These are phyloP conservation scores for Tanytarsus gracilentus DNA, from an alignment of 2,888 invertebrate genomes.

Conservation along the genomic window DNA sequence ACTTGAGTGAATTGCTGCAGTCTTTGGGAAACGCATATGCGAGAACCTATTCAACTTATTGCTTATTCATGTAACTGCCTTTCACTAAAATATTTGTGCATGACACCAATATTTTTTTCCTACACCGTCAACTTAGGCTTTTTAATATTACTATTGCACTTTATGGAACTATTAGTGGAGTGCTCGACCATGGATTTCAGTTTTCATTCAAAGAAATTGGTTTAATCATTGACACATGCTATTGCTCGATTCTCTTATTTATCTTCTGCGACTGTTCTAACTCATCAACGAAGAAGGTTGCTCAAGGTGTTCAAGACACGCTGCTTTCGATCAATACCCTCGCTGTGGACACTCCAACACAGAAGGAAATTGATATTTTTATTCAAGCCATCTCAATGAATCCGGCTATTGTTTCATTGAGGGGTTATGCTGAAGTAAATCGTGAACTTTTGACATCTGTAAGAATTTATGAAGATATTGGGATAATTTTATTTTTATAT, in stretches of 20 bases:
- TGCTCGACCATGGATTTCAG: conserved; percentile 55
- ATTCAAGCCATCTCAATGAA: conserved; percentile 61
- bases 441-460: conserved; percentile 56
- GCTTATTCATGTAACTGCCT: conserved; percentile 50
- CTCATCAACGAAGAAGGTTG: conserved; percentile 54
- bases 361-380: conserved; percentile 58
- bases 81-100: background rate
- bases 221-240: conserved; percentile 52
- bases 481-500: conserved; percentile 25
- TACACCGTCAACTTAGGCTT: conserved; percentile 42
- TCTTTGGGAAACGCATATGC: conserved; percentile 58
- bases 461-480: conserved; percentile 33
- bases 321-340: conserved; percentile 51
- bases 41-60: conserved; percentile 57
- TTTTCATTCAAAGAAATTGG: conserved; percentile 61
- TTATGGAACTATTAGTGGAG: conserved; percentile 58
- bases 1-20: conserved; percentile 56
- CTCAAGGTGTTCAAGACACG: conserved; percentile 54
- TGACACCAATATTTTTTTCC: background rate
- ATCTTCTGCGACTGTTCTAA: conserved; percentile 61
- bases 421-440: conserved; percentile 57
- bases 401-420: conserved; percentile 57
- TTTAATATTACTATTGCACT: conserved; percentile 59
- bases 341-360: conserved; percentile 50
- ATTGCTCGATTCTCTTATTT: conserved; percentile 52